These are phyloP conservation scores for Tetranychus piercei DNA, from an alignment of 2,888 invertebrate species.

Conservation along the genomic window DNA sequence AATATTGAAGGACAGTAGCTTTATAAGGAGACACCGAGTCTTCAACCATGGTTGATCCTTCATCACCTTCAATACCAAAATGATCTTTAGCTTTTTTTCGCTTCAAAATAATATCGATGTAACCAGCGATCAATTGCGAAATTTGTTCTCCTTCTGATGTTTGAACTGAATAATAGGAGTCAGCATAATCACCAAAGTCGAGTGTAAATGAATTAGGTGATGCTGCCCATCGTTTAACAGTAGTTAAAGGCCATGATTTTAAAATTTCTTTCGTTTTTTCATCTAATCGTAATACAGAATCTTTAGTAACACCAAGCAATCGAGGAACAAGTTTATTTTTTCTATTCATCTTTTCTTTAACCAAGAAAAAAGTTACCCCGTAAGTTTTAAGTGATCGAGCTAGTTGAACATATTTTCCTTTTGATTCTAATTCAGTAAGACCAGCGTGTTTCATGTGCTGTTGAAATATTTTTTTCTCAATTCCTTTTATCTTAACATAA, in stretches of 20 bases:
- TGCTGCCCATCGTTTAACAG: conserved; percentile 92
- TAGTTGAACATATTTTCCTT: conserved; percentile 86
- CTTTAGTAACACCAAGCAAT: conserved; percentile 89
- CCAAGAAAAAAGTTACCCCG: conserved; percentile 98
- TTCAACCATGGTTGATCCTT: conserved; percentile 93
- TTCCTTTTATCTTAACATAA: conserved; percentile 78
- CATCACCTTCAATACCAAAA: conserved; percentile 95
- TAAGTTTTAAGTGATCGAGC: conserved; percentile 89
- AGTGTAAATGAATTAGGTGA: conserved; percentile 95
- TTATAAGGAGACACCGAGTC: conserved; percentile 88
- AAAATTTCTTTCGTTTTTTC: conserved; percentile 85
- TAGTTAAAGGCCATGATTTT: conserved; percentile 93
- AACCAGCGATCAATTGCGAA: conserved; percentile 89
- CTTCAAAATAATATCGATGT: conserved; percentile 96
- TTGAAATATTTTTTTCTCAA: conserved; percentile 89
- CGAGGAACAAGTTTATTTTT: conserved; percentile 96
- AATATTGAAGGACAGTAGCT: conserved; percentile 73
- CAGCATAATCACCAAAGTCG: conserved; percentile 97
- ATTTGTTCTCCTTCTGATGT: conserved; percentile 98
- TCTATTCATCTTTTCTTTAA: conserved; percentile 96
- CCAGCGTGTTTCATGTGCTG: conserved; percentile 68
- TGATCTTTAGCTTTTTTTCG: conserved; percentile 90
- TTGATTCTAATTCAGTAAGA: conserved; percentile 73
- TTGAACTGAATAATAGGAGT: conserved; percentile 97
- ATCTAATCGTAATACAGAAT: conserved; percentile 90